Evolutionary conservation across 2,888 invertebrate genomes (phyloP).

Genomic region (Tetramorium bicarinatum): DNA sequence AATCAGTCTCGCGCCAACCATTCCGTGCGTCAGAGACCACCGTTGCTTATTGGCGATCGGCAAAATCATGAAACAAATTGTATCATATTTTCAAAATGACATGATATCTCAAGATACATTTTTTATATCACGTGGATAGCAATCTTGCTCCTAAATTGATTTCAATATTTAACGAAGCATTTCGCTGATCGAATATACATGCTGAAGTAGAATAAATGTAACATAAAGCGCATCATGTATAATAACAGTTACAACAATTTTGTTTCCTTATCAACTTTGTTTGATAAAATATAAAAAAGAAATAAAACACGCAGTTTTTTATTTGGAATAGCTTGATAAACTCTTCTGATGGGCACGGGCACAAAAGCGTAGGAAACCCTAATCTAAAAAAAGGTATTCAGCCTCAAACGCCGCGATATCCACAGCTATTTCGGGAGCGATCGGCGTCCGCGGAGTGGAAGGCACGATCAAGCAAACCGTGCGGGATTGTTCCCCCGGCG

Average conservation of each 20-base stretch:
- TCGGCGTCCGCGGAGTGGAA: constrained; percentile 5
- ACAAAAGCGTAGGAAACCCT: neutral
- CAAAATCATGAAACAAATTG: neutral
- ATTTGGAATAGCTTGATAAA: neutral
- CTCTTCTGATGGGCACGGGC: neutral
- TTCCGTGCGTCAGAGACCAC: constrained; percentile 9
- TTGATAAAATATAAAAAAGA: neutral
- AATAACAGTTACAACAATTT: neutral
- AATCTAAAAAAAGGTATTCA: neutral
- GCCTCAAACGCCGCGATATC: neutral
- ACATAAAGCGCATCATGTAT: neutral
- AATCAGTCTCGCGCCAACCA: constrained; percentile 60
- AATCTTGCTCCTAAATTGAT: neutral
- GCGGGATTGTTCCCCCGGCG: constrained; percentile 59
- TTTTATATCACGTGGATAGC: neutral
- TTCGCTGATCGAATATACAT: neutral
- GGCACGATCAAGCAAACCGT: constrained; percentile 22
- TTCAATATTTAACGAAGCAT: neutral
- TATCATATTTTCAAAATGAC: neutral
- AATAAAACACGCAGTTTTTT: neutral
- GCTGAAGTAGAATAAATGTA: neutral
- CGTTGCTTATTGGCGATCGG: neutral
- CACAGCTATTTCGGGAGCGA: neutral
- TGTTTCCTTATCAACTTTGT: neutral
- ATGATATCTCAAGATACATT: neutral